Base-by-base conservation (phyloP, 2,113 vertebrate genomes). In the Clarias gariepinus region DNA sequence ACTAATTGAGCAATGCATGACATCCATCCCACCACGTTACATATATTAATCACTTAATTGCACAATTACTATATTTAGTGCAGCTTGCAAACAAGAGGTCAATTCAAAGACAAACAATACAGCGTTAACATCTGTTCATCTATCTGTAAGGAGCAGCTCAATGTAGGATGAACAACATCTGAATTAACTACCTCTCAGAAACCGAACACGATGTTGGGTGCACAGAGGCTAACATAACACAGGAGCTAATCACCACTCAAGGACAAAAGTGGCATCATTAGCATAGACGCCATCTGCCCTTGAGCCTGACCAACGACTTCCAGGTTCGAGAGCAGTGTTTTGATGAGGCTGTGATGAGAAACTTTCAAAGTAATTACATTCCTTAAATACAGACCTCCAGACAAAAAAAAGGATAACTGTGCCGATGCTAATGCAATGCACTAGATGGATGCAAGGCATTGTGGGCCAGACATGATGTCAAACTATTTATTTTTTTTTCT, bases 251-350 rank as follows among this genome's bases (percentile, higher is more conserved):
- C 85, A 88, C 85, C 87, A 83, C 76, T 84, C 71, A 88, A 88
- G 89, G 88, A 79, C 88, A 88, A 88, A 89, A 90, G 88, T 69
- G 60, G 85, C 3, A 73, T 81, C 74, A 88, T 92, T 91, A 91
- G 83, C 90, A 91, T 88, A 90, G 83, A 82, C 76, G 47, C 89
- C 90, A 92, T 90, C 91, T 91, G 92, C 68, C 86, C 79, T 85
- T 61, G 64, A 52, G 55, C 74, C 69, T 82, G 30, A 30, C 76
- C 13, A 64, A 53, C 23, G 53, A 71, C 28, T n/a, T 10, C 2
- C n/a, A 23, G 55, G 78, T 85, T 33, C 57, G n/a, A 71, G 64
- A 60, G 19, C 57, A 41, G 82, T 55, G 19, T 81, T 61, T 23
- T 81, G 78, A 81, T 81, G 57, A 81, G 57, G 30, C 21, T 81